phyloP scores from a whole-genome alignment of 2,888 invertebrate species.

The Cryptocephalus moraei region DNA sequence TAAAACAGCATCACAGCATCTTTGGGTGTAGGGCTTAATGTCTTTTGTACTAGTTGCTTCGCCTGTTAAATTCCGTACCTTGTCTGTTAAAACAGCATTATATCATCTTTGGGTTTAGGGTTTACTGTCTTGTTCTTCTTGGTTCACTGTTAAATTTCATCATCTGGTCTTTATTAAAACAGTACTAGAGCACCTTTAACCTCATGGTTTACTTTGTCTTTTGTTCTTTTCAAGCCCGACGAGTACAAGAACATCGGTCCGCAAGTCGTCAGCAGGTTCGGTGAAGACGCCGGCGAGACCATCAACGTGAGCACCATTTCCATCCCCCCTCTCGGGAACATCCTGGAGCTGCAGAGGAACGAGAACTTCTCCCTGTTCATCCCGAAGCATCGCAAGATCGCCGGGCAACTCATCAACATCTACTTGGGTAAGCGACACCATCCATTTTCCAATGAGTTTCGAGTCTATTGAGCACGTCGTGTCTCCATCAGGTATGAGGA shows the following conservation, averaged over 20 bases:
- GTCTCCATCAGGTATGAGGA: conserved; percentile 30
- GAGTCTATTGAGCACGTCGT: neutral
- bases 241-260: conserved; percentile 48
- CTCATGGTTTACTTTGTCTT: no score
- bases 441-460: neutral
- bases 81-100: no score
- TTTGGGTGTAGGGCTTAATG: no score
- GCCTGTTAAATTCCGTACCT: no score
- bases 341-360: conserved; percentile 47
- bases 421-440: conserved; percentile 49
- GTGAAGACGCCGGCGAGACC: conserved; percentile 41
- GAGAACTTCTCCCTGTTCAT: conserved; percentile 68
- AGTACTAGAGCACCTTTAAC: no score
- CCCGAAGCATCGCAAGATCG: conserved; percentile 59
- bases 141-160: no score
- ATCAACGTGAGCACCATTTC: conserved; percentile 45
- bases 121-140: no score
- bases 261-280: conserved; percentile 49
- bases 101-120: no score
- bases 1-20: no score
- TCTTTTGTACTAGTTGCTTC: no score
- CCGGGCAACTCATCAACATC: conserved; percentile 56
- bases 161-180: no score
- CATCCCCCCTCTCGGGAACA: conserved; percentile 47
- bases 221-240: conserved; percentile 36